Evolutionary conservation across 1,140 invertebrate species (phyloP).

Genomic region (Bombus impatiens): DNA sequence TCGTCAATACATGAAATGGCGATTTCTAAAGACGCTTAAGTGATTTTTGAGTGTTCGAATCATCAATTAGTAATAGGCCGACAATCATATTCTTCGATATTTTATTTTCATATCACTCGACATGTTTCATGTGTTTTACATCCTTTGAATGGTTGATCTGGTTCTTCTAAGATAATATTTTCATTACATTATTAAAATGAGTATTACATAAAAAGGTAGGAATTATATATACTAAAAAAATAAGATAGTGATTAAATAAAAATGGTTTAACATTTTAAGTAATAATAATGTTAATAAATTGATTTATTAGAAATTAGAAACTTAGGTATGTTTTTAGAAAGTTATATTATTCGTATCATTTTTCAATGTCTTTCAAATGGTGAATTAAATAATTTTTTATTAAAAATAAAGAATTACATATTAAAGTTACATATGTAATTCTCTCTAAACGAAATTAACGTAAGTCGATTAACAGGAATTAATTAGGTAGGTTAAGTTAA

Average conservation of each 20-base stretch:
- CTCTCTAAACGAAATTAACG: background rate
- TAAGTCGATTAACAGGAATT: background rate
- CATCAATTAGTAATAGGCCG: slow-evolving; percentile 2
- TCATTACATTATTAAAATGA: background rate
- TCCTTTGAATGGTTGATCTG: background rate
- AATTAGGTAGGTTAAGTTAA: no score
- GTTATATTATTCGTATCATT: background rate
- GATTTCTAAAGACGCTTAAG: slow-evolving; percentile 6
- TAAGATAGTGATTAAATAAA: background rate
- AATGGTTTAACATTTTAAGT: background rate
- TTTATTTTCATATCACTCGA: no score
- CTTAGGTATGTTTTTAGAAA: background rate
- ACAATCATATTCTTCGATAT: background rate
- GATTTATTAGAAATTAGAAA: background rate
- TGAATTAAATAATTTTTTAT: background rate
- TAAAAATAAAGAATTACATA: background rate
- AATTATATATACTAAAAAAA: background rate
- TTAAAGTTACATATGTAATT: background rate
- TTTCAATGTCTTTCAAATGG: background rate
- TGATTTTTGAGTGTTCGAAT: slow-evolving; percentile 1
- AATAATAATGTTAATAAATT: background rate
- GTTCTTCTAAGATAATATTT: background rate
- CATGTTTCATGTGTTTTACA: no score
- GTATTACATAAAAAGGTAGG: background rate
- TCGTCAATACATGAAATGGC: slow-evolving; percentile 30